Percentiles rank a stretch among this genome's conserved stretches.
Evolutionary conservation across 1,140 invertebrate species (phyloP).

Genomic region (Microplitis mediator): DNA sequence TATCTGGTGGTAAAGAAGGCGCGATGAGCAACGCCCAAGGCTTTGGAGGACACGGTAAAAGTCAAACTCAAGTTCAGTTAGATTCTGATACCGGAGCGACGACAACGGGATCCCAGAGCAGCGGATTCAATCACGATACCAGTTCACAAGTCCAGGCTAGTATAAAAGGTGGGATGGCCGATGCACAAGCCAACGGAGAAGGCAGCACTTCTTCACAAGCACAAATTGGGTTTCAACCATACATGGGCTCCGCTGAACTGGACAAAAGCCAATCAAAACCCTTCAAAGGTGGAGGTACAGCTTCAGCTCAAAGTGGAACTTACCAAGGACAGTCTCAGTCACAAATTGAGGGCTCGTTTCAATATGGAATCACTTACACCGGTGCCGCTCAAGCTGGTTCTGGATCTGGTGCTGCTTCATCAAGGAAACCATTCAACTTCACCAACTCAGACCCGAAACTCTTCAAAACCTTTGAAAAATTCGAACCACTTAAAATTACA

Average conservation of each 20-base stretch:
- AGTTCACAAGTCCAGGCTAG: conserved; percentile 79
- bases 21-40: conserved; percentile 77
- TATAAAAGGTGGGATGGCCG: conserved; percentile 78
- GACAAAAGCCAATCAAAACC: conserved; percentile 61
- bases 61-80: conserved; percentile 77
- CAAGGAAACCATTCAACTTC: conserved; percentile 56
- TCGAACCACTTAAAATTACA: conserved; percentile 49
- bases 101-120: conserved; percentile 74
- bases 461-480: conserved; percentile 47
- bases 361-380: conserved; percentile 78
- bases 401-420: conserved; percentile 62
- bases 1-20: conserved; percentile 75
- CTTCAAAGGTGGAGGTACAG: conserved; percentile 75
- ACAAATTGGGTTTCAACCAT: conserved; percentile 82
- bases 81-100: conserved; percentile 75
- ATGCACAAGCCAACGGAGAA: conserved; percentile 81
- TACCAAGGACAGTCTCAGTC: conserved; percentile 78
- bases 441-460: conserved; percentile 42
- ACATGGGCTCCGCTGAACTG: conserved; percentile 63
- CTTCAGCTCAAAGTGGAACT: conserved; percentile 76
- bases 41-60: conserved; percentile 73
- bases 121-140: conserved; percentile 75
- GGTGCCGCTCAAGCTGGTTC: conserved; percentile 82
- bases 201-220: conserved; percentile 84
- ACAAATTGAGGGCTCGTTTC: conserved; percentile 77